Base-by-base conservation (phyloP, 2,888 invertebrate genomes). In the Plebejus anna region DNA sequence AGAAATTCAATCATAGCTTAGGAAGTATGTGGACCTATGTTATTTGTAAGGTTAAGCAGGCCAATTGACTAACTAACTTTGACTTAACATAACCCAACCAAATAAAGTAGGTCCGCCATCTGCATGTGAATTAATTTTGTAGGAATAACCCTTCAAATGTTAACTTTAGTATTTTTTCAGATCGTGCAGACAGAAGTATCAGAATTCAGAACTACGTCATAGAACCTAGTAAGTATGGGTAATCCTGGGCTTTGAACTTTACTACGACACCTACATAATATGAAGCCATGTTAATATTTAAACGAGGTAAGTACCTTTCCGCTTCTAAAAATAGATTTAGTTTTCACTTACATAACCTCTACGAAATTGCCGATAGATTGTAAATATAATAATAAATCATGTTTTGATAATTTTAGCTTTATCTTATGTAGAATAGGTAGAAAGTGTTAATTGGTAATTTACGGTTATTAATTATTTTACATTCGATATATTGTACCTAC, bases 331-430 rank as follows among this genome's bases (percentile, higher is more conserved):
- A 61, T 61, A 61, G 61, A 61, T 11, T 61, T 32, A 9, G 61
- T 61, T 61, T 61, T 28, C 28, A 61, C 61, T 32, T 61, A 32
- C 61, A 32, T 61, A 61, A 61, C 32, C 3, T 4, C 28, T 61
- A 61, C 22, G 3, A 28, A 61, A 9, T 61, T 28, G 4, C 9
- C 7, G 13, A 59, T 7, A 59, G n/a, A n/a, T 59, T 22, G 22
- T 59, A 59, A 59, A 59, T 59, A 59, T 59, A n/a, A 59, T 59
- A 59, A 59, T 59, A 59, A 59, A 61, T 61, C 28, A 61, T 61
- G 9, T 28, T 61, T 61, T 59, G 7, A 22, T 59, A 59, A 28
- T 61, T 28, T 61, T 22, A 42, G 42, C 42, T 61, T 61, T 61
- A 9, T 9, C 2, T 16, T 22, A 4, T 28, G 22, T 4, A 61